Percentiles rank a stretch among this genome's conserved stretches.
phyloP scores from a whole-genome alignment of 2,888 invertebrate species.

The Pandemis corylana region DNA sequence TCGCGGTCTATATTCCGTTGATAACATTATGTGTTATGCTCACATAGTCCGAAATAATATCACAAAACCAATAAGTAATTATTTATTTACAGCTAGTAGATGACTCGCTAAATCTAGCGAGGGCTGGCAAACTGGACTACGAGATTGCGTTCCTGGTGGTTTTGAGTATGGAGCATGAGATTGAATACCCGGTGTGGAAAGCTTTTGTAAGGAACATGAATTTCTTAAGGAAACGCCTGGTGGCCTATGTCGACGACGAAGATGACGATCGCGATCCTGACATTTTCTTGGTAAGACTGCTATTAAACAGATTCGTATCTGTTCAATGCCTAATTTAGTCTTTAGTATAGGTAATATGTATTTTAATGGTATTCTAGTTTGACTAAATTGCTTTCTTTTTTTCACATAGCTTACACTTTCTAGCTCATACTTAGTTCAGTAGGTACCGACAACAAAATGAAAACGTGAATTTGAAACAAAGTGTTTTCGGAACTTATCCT shows the following conservation, averaged over 20 bases:
- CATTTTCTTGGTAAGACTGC: slow-evolving; percentile 68
- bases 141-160: slow-evolving; percentile 88
- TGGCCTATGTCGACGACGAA: slow-evolving; percentile 59
- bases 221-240: slow-evolving; percentile 68
- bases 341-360: too few relatives aligned
- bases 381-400: too few relatives aligned
- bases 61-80: not conserved
- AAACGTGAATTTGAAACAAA: not conserved
- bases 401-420: too few relatives aligned
- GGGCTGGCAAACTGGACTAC: slow-evolving; percentile 87
- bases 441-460: too few relatives aligned
- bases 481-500: not conserved
- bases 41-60: too few relatives aligned
- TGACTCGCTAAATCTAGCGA: slow-evolving; percentile 89
- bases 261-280: slow-evolving; percentile 71
- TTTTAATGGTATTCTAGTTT: too few relatives aligned
- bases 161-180: slow-evolving; percentile 88
- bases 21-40: too few relatives aligned
- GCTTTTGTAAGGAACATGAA: slow-evolving; percentile 78
- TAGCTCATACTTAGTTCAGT: too few relatives aligned
- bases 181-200: slow-evolving; percentile 91
- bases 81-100: slow-evolving; percentile 87
- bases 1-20: too few relatives aligned
- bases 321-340: not conserved
- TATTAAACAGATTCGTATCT: not conserved